Conservation (phyloP, 2,113 vertebrate species). For the Seriola rivoliana region DNA sequence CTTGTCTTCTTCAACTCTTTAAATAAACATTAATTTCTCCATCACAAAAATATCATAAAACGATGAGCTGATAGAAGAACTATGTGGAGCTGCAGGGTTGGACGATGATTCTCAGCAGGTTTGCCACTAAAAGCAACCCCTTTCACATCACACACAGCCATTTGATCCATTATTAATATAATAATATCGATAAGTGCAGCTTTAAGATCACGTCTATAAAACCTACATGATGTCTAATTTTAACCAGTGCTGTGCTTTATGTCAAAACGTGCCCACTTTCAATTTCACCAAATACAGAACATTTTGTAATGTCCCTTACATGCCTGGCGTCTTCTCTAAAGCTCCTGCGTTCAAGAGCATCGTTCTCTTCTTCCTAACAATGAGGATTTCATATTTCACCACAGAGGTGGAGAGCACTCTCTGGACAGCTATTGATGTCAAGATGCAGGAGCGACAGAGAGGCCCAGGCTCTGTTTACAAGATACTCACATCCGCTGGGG, state of each 20-base stretch:
- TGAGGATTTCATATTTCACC: conserved; percentile 3
- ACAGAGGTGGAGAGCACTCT: conserved; percentile 21
- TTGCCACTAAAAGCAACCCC: too few species aligned
- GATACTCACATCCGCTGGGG: conserved; percentile 45
- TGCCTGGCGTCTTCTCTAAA: background rate
- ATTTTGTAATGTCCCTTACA: too few species aligned
- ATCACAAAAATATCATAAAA: background rate
- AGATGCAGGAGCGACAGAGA: conserved; percentile 8
- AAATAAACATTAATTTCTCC: background rate
- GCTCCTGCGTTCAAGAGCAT: background rate
- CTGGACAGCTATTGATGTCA: conserved; percentile 34
- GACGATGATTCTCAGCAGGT: too few species aligned
- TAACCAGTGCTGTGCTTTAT: too few species aligned
- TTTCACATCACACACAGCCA: background rate
- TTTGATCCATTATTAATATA: background rate
- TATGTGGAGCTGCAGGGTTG: too few species aligned
- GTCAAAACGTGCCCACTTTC: too few species aligned
- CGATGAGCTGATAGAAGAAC: too few species aligned
- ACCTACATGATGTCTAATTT: too few species aligned
- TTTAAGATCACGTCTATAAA: background rate
- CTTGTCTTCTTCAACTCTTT: background rate
- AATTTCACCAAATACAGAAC: too few species aligned
- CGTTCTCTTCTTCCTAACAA: background rate
- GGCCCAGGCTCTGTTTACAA: conserved; percentile 48
- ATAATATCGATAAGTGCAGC: background rate